A percentile compares a stretch with the other conserved stretches of the same genome.
Conservation (phyloP, 2,113 vertebrate species). For the Chelonoidis abingdonii region DNA sequence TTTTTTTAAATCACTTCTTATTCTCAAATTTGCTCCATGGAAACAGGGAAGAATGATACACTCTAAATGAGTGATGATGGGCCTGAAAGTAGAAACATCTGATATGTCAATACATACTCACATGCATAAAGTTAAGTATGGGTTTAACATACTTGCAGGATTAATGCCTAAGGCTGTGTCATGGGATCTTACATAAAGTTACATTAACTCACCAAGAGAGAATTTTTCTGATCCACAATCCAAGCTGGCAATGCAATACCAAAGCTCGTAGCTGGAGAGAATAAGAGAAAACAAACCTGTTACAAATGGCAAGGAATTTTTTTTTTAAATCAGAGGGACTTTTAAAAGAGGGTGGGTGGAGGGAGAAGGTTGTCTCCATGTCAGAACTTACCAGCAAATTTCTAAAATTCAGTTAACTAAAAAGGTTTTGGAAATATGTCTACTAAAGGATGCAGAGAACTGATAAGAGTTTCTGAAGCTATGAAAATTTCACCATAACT, state of each 20-base stretch:
- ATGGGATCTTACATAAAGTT: neutral
- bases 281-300: slow-evolving; percentile 22
- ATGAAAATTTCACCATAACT: neutral
- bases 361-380: accelerated
- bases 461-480: neutral
- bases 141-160: neutral
- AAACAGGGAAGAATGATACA: neutral
- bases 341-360: neutral
- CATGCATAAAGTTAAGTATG: neutral
- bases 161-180: neutral
- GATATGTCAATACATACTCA: neutral
- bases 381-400: neutral
- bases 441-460: neutral
- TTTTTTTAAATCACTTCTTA: neutral
- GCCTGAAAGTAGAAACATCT: neutral
- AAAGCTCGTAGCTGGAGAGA: slow-evolving; percentile 90
- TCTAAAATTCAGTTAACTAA: neutral
- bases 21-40: neutral
- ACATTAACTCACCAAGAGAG: slow-evolving; percentile 89
- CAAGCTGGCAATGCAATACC: slow-evolving; percentile 97
- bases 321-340: neutral
- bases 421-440: neutral
- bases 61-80: neutral
- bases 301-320: neutral
- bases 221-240: slow-evolving; percentile 99